Conservation (phyloP, 2,888 invertebrate species). For the Elegia similella region DNA sequence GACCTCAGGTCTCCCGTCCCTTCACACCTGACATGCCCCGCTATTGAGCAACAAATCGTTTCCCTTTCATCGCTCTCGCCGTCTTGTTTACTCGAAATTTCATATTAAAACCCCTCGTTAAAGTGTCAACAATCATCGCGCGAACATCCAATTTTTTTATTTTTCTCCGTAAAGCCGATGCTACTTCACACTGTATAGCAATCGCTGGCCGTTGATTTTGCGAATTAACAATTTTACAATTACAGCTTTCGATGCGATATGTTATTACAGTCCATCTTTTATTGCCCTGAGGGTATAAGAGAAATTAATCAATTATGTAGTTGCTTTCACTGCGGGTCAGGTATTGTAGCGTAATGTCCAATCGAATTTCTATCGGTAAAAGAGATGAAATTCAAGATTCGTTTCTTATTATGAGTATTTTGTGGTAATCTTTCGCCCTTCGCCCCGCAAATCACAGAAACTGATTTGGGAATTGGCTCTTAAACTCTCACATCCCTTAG, state of each 20-base stretch:
- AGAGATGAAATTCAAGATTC: background rate
- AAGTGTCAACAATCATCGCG: conserved; percentile 47
- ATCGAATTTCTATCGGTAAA: conserved; percentile 16
- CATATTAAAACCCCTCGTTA: conserved; percentile 56
- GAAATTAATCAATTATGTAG: conserved; percentile 66
- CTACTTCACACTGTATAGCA: conserved; percentile 44
- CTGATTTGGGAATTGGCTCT: no score
- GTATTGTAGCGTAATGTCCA: conserved; percentile 44
- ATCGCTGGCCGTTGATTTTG: conserved; percentile 52
- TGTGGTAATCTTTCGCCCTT: no score
- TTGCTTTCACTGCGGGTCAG: conserved; percentile 65
- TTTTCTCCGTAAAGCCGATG: conserved; percentile 41
- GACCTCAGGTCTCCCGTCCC: conserved; percentile 55
- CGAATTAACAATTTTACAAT: conserved; percentile 64
- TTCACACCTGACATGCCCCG: conserved; percentile 51
- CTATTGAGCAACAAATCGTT: conserved; percentile 62
- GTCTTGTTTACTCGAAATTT: conserved; percentile 61
- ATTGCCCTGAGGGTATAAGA: conserved; percentile 53
- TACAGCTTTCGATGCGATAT: conserved; percentile 54
- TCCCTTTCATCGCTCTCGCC: conserved; percentile 63
- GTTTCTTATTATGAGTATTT: background rate
- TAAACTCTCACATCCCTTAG: no score
- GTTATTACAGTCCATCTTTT: conserved; percentile 62
- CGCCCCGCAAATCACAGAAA: no score
- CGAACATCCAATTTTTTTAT: conserved; percentile 34